Evolutionary conservation across 1,140 invertebrate species (phyloP).

Genomic region (Drosophila novamexicana): DNA sequence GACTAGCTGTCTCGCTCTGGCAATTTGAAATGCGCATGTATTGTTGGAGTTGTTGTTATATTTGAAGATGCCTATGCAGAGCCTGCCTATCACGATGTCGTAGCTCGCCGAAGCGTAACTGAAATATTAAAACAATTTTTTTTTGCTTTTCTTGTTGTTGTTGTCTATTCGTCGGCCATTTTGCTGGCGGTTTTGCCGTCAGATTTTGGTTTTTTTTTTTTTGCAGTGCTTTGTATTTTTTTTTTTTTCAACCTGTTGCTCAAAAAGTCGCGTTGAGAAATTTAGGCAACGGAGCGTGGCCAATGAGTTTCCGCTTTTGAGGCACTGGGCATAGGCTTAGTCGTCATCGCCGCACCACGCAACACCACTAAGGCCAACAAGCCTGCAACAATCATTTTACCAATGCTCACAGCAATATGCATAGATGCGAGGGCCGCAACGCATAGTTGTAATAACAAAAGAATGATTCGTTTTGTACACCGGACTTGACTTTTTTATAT

Average conservation of each 20-base stretch:
- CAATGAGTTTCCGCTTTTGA: conserved; percentile 83
- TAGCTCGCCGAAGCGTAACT: conserved; percentile 80
- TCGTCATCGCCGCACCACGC: conserved; percentile 50
- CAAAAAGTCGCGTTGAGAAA: conserved; percentile 78
- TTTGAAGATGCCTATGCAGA: conserved; percentile 70
- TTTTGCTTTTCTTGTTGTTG: conserved; percentile 39
- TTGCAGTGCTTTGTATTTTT: conserved; percentile 32
- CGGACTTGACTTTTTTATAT: too few relatives aligned
- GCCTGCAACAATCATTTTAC: conserved; percentile 41
- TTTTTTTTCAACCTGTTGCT: conserved; percentile 70
- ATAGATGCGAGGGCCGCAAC: conserved; percentile 1
- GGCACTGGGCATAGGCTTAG: conserved; percentile 75
- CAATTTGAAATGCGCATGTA: conserved; percentile 51
- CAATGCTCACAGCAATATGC: conserved; percentile 26
- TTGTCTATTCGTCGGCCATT: conserved; percentile 67
- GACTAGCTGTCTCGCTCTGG: conserved; percentile 24
- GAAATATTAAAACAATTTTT: conserved; percentile 79
- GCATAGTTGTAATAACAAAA: background rate
- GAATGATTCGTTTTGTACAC: too few relatives aligned
- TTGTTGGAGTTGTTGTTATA: conserved; percentile 32
- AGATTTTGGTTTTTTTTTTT: conserved; percentile 67
- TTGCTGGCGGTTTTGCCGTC: conserved; percentile 73
- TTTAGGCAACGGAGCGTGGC: conserved; percentile 82
- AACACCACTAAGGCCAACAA: conserved; percentile 21
- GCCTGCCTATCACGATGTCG: conserved; percentile 76